Evolutionary conservation across 1,140 invertebrate species (phyloP), one percentile per base, ranked within the genome.

Genomic region (Harpegnathos saltator): DNA sequence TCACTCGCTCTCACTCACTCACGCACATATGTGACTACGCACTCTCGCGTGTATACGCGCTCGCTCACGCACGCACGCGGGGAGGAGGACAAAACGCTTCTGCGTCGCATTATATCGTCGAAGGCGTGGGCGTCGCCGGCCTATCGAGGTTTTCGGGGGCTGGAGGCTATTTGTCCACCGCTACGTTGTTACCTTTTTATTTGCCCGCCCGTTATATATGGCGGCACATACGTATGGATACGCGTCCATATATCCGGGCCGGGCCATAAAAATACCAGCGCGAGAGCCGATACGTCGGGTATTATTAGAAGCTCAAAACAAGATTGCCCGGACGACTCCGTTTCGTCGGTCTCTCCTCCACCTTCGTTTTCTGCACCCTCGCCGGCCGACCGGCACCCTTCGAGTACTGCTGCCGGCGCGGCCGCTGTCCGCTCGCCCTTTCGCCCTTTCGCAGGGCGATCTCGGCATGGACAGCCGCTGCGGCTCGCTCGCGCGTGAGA

Each of bases 241-340:
- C 71, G 74, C 73, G 56, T 72, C 48, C 54, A 52, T 74, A 75
- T 84, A 80, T 83, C 26, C 59, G 62, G 62, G 11, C 52, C 19
- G 63, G 56, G 14, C 74, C 78, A 85, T 89, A 89, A 89, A 88
- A 89, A 85, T 87, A 85, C 80, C 85, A 85, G 44, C 54, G 59
- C 54, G 59, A 85, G 72, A 52, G 56, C 66, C 84, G 48, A 87
- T 87, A 86, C 72, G 33, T 86, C 84, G 54, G 78, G 71, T 87
- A 89, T 89, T 89, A 89, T 85, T 89, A 89, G 83, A 85, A 85
- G 87, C 83, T 89, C 83, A 71, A 85, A 89, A 84, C 71, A 85
- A 85, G 83, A 89, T 89, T 89, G 86, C 82, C 48, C 38, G 50
- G 73, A 58, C 74, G 61, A 80, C 75, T 68, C 52, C 29, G 59